Evolutionary conservation across 2,888 invertebrate genomes (phyloP).

Genomic region (Danaus chrysippus): DNA sequence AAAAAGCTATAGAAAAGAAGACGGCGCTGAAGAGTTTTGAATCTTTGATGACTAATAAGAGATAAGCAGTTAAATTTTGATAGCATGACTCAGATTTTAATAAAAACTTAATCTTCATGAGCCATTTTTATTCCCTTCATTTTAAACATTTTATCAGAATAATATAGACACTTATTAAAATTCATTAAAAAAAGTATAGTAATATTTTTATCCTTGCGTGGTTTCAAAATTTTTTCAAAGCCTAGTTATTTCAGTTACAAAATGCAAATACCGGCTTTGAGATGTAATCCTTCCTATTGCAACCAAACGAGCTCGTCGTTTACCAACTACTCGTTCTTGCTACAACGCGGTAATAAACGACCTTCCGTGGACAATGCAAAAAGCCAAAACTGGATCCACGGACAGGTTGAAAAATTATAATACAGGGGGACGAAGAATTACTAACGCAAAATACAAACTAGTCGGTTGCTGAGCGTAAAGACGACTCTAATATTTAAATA

Average conservation of each 20-base stretch:
- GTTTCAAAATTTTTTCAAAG: background rate
- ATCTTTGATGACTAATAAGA: too few species aligned
- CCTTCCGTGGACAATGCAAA: slow-evolving; percentile 32
- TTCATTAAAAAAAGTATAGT: background rate
- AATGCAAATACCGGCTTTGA: slow-evolving; percentile 9
- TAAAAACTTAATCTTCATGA: too few species aligned
- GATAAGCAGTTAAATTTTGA: too few species aligned
- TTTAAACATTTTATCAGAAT: too few species aligned
- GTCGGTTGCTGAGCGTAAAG: background rate
- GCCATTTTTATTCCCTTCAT: too few species aligned
- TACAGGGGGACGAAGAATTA: slow-evolving; percentile 26
- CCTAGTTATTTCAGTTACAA: slow-evolving; percentile 4
- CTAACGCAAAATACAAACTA: slow-evolving; percentile 20
- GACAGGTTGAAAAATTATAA: slow-evolving; percentile 42
- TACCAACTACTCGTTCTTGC: slow-evolving; percentile 9
- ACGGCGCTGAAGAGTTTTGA: too few species aligned
- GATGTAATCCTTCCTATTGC: slow-evolving; percentile 14
- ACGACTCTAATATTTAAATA: slow-evolving; percentile 10
- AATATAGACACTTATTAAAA: background rate
- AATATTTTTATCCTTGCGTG: background rate
- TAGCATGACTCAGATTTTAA: too few species aligned
- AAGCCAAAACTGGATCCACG: slow-evolving; percentile 25
- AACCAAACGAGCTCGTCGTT: slow-evolving; percentile 17
- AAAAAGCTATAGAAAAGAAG: too few species aligned
- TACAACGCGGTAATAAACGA: slow-evolving; percentile 26